Evolutionary conservation across 2,797 vertebrate genomes (phyloP), one percentile per base, ranked within the genome.

Genomic region (Telmatherina bonti): DNA sequence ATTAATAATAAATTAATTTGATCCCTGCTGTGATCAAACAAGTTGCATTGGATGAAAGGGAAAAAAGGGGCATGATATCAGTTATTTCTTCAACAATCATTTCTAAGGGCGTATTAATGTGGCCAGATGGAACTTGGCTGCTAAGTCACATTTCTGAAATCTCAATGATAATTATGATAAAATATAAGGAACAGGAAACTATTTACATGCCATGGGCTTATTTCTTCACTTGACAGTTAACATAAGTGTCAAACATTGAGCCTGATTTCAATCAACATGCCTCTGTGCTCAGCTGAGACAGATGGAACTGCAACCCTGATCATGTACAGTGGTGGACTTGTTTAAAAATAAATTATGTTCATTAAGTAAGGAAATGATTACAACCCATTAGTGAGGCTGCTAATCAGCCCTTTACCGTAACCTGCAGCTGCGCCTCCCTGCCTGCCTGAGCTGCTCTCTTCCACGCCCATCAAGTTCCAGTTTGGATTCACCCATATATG

Each of bases 11-110:
- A 75, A 86, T 64, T 62, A 76, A 78, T 85, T 82, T 54, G 10
- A 38, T 79, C 36, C 91, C 71, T 74, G 74, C 85, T 79, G 78
- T 31, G 74, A 87, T 92, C 87, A 90, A 89, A 88, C 69, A 85
- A 82, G 88, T 85, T 78, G 68, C 81, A 77, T 20, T 41, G 62
- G 57, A 82, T 54, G 45, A 35, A 4, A 4, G 33, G 59, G 65
- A 26, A 4, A 43, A 43, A 43, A 18, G 16, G 41, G 16, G 16
- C 24, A 38, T 45, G 12, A 22, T 13, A 27, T 9, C 10, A 60
- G 49, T 27, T 7, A 15, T 52, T 26, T 27, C 12, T 26, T 52
- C 24, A 24, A 26, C 49, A 9, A 3, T 52, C 20, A n/a, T 15
- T 13, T 5, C 5, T 49, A 8, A 18, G 10, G 31, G 54, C 20